Evolutionary conservation across 2,888 invertebrate species (phyloP), one percentile per base, ranked within the genome.

Genomic region (Eristalis pertinax): DNA sequence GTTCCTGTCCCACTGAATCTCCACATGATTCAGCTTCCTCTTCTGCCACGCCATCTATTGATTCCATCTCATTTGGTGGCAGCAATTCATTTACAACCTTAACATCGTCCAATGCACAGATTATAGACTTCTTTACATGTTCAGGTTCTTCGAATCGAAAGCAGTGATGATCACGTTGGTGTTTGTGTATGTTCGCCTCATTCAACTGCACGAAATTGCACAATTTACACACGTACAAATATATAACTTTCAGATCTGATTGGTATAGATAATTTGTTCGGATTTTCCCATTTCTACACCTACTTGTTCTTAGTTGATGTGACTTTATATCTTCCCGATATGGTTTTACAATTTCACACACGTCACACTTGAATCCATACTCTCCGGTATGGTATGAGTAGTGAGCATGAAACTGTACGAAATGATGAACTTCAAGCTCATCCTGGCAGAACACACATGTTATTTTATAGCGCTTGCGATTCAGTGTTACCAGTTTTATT

Each of bases 121-220:
- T 85, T 64, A 90, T 90, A 77, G 80, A 88, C 77, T 89, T 89
- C 10, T 88, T 73, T 0, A 91, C 85, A 43, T 88, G 78, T 5
- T 60, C 50, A 4, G 74, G 10, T 22, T 88, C 65, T 26, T 89
- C 89, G 19, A 88, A 77, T 5, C 73, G 67, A 19, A 73, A 63
- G 8, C 70, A 67, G 41, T 90, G 90, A 62, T 90, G 90, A 11
- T 90, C 90, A 2, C 90, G 89, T 13, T 90, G 88, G 67, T 91
- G 91, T 58, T 90, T 91, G 26, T 89, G 82, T 26, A 90, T 78
- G 79, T 90, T 90, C 4, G 90, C 91, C 58, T 90, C 90, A 75
- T 91, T 91, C 1, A 91, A 43, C 75, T 91, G 91, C 4, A 90
- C 90, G 72, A 90, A 91, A 80, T 90, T 90, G 32, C 90, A 91